A percentile compares a stretch with the other conserved stretches of the same genome.
Evolutionary conservation across 2,888 invertebrate species (phyloP).

Genomic region (Melieria omissa): DNA sequence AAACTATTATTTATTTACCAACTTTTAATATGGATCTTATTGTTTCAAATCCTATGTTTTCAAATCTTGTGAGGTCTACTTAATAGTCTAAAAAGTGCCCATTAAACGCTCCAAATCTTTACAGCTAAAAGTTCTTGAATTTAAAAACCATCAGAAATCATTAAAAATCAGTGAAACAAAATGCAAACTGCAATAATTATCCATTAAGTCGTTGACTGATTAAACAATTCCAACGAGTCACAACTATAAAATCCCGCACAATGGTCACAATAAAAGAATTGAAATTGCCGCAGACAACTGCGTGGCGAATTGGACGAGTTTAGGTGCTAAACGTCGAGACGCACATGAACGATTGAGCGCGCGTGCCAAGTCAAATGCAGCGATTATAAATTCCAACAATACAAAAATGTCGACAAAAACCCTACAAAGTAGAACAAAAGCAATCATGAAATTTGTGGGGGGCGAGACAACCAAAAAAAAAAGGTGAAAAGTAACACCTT

Average conservation of each 20-base stretch:
- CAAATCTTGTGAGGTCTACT: too few species aligned
- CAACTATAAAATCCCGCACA: slow-evolving; percentile 20
- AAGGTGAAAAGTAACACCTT: slow-evolving; percentile 33
- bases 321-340: not conserved
- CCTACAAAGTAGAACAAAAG: not conserved
- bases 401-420: slow-evolving; percentile 14
- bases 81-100: too few species aligned
- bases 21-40: too few species aligned
- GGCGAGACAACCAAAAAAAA: not conserved
- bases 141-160: too few species aligned
- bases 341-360: slow-evolving; percentile 15
- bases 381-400: not conserved
- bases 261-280: slow-evolving; percentile 9
- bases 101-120: too few species aligned
- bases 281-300: not conserved
- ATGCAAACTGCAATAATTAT: too few species aligned
- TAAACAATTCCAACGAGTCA: slow-evolving; percentile 13
- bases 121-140: too few species aligned
- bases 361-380: slow-evolving; percentile 10
- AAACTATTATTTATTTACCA: too few species aligned
- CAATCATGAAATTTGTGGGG: not conserved
- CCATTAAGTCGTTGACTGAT: too few species aligned
- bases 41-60: too few species aligned
- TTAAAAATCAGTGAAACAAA: too few species aligned
- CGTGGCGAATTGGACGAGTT: not conserved